These are phyloP conservation scores for Pterobdella sp. DNA, from an alignment of 2,888 invertebrate genomes.

Conservation along the genomic window DNA sequence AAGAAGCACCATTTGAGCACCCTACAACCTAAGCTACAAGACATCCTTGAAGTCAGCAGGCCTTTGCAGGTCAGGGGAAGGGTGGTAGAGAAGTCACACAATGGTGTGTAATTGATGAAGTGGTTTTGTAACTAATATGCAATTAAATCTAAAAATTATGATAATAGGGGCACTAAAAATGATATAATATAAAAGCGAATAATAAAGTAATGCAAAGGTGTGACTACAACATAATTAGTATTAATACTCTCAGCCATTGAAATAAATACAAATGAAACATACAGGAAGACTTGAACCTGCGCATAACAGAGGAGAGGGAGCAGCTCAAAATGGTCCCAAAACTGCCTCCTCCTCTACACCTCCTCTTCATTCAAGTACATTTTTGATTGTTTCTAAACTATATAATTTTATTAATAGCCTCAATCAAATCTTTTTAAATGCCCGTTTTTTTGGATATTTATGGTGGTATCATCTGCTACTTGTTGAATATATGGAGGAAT, in stretches of 20 bases:
- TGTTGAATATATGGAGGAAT: not conserved
- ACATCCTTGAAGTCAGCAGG: constrained; percentile 58
- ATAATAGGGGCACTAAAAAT: too few relatives aligned
- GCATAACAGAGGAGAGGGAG: constrained; percentile 69
- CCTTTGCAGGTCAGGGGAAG: not conserved
- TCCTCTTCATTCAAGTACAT: constrained; percentile 74
- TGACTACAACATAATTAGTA: too few relatives aligned
- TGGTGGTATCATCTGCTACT: not conserved
- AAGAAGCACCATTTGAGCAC: constrained; percentile 71
- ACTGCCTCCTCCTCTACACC: constrained; percentile 72
- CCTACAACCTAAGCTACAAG: constrained; percentile 68
- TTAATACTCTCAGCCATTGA: too few relatives aligned
- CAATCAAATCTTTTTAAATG: not conserved
- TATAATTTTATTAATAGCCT: constrained; percentile 3
- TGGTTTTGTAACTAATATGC: too few relatives aligned
- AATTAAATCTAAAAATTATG: too few relatives aligned
- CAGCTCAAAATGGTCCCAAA: constrained; percentile 61
- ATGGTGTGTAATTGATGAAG: too few relatives aligned
- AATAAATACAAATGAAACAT: too few relatives aligned
- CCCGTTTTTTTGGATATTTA: not conserved
- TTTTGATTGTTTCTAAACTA: constrained; percentile 59
- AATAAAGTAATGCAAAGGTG: too few relatives aligned
- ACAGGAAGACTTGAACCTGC: constrained; percentile 75
- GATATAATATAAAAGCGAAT: too few relatives aligned
- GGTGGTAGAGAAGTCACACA: not conserved